Evolutionary conservation across 64 coral and sea anemone species (phyloP).

Genomic region (Catalaphyllia jardinei): DNA sequence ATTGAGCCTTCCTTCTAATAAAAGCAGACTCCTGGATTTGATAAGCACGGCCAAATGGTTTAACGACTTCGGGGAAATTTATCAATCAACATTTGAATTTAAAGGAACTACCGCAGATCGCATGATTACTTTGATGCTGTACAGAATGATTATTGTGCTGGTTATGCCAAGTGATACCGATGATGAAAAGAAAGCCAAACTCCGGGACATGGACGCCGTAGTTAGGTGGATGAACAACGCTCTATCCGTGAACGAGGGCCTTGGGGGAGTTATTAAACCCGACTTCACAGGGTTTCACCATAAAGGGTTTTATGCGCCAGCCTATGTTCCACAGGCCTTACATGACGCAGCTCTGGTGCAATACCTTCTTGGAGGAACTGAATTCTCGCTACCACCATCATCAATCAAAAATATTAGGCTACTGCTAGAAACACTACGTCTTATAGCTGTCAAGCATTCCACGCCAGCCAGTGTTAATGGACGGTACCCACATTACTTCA

Average conservation of each 20-base stretch:
- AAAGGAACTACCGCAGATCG: constrained; percentile 77
- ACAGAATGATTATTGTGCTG: constrained; percentile 49
- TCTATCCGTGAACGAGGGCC: constrained; percentile 48
- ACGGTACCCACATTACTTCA: constrained; percentile 63
- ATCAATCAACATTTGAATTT: constrained; percentile 53
- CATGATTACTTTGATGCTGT: constrained; percentile 58
- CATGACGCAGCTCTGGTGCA: constrained; percentile 48
- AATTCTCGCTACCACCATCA: constrained; percentile 22
- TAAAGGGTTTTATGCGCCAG: constrained; percentile 62
- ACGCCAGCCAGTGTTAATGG: constrained; percentile 61
- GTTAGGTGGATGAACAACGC: constrained; percentile 37
- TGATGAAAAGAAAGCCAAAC: constrained; percentile 33
- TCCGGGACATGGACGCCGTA: constrained; percentile 53
- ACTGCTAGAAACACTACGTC: constrained; percentile 48
- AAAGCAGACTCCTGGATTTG: constrained; percentile 11
- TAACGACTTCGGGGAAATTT: constrained; percentile 64
- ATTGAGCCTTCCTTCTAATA: background rate
- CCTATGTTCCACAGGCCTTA: constrained; percentile 52
- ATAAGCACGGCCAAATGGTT: constrained; percentile 74
- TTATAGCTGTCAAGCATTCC: constrained; percentile 68
- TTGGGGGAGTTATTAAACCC: constrained; percentile 68
- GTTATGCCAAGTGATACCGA: constrained; percentile 22
- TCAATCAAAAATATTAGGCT: constrained; percentile 48
- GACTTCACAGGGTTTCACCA: constrained; percentile 67
- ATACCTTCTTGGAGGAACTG: constrained; percentile 65